Conservation (phyloP, 2,797 vertebrate genomes). For the Chelmon rostratus region DNA sequence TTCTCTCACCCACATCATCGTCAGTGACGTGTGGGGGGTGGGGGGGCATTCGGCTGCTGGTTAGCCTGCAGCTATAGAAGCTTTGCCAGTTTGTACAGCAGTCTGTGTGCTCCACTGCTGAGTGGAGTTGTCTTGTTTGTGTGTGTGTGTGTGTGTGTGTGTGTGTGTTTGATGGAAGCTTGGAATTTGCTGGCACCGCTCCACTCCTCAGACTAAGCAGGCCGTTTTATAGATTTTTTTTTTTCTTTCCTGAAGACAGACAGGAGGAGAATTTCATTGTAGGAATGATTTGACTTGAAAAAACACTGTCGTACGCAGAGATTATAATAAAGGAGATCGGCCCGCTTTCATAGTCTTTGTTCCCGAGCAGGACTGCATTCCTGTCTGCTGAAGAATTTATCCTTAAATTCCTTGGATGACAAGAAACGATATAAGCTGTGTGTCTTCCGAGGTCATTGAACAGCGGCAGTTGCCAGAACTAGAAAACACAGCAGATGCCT, state of each 20-base stretch:
- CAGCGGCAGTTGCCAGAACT: conserved; percentile 29
- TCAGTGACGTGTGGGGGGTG: not conserved
- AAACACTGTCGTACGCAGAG: conserved; percentile 28
- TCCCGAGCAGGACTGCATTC: conserved; percentile 2
- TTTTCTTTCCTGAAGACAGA: conserved; percentile 27
- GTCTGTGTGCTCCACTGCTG: conserved; percentile 15
- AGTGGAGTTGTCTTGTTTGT: conserved; percentile 19
- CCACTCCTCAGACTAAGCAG: conserved; percentile 27
- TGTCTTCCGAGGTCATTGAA: conserved; percentile 42
- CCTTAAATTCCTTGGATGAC: conserved; percentile 37
- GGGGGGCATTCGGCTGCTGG: conserved; percentile 22
- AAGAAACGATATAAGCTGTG: conserved; percentile 35
- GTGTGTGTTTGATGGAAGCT: conserved; percentile 40
- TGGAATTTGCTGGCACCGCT: conserved; percentile 36
- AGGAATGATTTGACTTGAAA: conserved; percentile 52
- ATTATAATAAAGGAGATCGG: conserved; percentile 48
- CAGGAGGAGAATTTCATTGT: conserved; percentile 36
- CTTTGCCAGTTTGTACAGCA: conserved; percentile 39
- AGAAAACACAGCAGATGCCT: conserved; percentile 28
- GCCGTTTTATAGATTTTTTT: conserved; percentile 30
- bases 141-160: conserved; percentile 20
- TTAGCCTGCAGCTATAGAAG: conserved; percentile 48
- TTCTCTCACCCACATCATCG: conserved; percentile 25
- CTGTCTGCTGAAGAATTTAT: conserved; percentile 25
- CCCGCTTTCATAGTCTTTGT: conserved; percentile 44